A percentile compares a stretch with the other conserved stretches of the same genome.
Conservation (phyloP, 1,140 invertebrate genomes). For the Calliphora vicina region DNA sequence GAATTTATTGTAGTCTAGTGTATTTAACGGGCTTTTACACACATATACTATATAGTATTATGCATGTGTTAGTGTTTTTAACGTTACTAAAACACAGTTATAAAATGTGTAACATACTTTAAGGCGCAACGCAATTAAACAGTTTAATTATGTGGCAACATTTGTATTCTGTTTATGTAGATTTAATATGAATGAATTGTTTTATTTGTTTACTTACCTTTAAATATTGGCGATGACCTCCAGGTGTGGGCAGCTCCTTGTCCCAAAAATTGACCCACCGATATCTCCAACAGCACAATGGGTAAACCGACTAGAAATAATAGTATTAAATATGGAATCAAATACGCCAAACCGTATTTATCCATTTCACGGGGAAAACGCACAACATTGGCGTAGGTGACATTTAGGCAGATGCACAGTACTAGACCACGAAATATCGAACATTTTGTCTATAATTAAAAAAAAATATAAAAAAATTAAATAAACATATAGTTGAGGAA, state of each 20-base stretch:
- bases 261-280: conserved; percentile 61
- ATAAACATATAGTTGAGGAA: background rate
- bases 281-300: conserved; percentile 61
- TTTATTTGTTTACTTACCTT: conserved; percentile 49
- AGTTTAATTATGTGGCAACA: background rate
- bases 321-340: conserved; percentile 59
- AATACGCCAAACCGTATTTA: conserved; percentile 57
- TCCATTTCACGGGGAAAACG: conserved; percentile 62
- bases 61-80: too few relatives aligned
- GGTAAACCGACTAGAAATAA: conserved; percentile 62
- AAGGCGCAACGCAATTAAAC: background rate
- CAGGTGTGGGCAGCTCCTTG: conserved; percentile 62
- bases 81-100: too few relatives aligned
- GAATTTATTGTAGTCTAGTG: too few relatives aligned
- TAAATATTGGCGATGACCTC: conserved; percentile 62
- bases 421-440: conserved; percentile 62
- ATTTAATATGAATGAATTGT: too few relatives aligned
- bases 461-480: background rate
- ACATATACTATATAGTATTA: too few relatives aligned
- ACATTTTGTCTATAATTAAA: conserved; percentile 57
- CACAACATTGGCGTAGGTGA: conserved; percentile 61
- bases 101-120: background rate
- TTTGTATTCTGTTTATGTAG: background rate
- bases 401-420: conserved; percentile 60
- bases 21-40: too few relatives aligned